A percentile compares a stretch with the other conserved stretches of the same genome.
Evolutionary conservation across 2,797 vertebrate genomes (phyloP).

Genomic region (Odontamblyopus lacepedii): DNA sequence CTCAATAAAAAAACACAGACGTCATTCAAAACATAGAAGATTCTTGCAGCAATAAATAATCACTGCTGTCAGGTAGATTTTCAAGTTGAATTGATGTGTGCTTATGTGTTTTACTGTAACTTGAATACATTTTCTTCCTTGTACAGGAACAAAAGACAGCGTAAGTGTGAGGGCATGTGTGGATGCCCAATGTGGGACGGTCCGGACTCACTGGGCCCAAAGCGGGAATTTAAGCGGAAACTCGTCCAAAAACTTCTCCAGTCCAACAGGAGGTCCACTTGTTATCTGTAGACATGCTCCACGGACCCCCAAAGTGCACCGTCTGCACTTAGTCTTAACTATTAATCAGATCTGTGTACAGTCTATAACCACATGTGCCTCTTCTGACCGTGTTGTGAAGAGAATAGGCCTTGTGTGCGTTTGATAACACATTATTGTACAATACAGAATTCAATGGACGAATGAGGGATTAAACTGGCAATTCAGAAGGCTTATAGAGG

Average conservation of each 20-base stretch:
- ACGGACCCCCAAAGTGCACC: slow-evolving; percentile 52
- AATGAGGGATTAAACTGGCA: no score
- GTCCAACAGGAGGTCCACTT: slow-evolving; percentile 19
- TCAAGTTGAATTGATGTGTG: neutral
- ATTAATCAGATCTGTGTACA: slow-evolving; percentile 51
- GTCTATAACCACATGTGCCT: slow-evolving; percentile 22
- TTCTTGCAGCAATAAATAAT: neutral
- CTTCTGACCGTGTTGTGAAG: neutral
- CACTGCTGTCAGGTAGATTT: neutral
- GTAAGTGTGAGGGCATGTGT: slow-evolving; percentile 3
- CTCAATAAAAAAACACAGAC: neutral
- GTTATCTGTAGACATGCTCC: slow-evolving; percentile 63
- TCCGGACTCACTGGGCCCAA: slow-evolving; percentile 21
- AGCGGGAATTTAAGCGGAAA: slow-evolving; percentile 37
- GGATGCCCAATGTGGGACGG: neutral
- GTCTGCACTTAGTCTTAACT: slow-evolving; percentile 52
- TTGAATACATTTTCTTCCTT: neutral
- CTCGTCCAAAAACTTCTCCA: slow-evolving; percentile 24
- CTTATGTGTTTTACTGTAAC: neutral
- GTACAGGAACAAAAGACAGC: slow-evolving; percentile 5
- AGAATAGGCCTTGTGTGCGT: neutral
- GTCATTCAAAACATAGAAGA: neutral
- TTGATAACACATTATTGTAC: neutral
- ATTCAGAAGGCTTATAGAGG: neutral
- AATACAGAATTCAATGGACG: neutral